A percentile compares a stretch with the other conserved stretches of the same genome.
These are phyloP conservation scores for Sorex fumeus DNA, from an alignment of 2,113 vertebrate genomes.

Conservation along the genomic window DNA sequence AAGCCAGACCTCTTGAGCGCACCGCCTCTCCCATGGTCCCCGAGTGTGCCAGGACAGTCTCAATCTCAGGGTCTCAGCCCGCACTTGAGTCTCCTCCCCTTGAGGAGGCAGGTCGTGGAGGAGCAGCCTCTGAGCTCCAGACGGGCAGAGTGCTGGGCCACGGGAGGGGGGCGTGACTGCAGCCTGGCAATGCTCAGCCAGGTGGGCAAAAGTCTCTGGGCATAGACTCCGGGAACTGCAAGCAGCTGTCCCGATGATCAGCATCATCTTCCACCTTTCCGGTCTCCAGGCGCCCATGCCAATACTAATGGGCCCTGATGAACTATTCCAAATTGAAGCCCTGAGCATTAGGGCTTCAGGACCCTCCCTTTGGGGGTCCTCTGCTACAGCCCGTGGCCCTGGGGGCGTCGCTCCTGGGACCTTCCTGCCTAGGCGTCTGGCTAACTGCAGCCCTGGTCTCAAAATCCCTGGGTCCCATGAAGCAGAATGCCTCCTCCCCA, in stretches of 20 bases:
- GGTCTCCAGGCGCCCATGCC: background rate
- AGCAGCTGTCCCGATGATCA: background rate
- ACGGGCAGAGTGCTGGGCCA: background rate
- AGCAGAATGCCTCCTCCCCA: background rate
- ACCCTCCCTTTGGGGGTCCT: background rate
- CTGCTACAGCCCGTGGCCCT: background rate
- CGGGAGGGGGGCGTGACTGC: background rate
- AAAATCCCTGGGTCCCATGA: background rate
- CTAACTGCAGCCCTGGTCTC: background rate
- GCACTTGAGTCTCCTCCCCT: background rate
- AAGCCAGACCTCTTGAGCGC: background rate
- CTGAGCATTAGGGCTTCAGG: background rate
- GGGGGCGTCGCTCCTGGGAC: fast-evolving
- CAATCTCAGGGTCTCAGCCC: background rate
- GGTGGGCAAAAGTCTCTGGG: background rate
- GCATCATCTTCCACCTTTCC: fast-evolving
- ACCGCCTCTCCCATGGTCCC: background rate
- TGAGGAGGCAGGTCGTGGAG: background rate
- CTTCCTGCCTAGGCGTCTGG: background rate
- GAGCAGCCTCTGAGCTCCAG: background rate
- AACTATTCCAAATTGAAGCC: background rate
- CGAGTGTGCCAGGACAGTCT: background rate
- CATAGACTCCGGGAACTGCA: background rate
- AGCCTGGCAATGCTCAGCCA: background rate
- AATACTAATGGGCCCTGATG: background rate